Evolutionary conservation across 2,888 invertebrate genomes (phyloP).

Genomic region (Thymelicus sylvestris): DNA sequence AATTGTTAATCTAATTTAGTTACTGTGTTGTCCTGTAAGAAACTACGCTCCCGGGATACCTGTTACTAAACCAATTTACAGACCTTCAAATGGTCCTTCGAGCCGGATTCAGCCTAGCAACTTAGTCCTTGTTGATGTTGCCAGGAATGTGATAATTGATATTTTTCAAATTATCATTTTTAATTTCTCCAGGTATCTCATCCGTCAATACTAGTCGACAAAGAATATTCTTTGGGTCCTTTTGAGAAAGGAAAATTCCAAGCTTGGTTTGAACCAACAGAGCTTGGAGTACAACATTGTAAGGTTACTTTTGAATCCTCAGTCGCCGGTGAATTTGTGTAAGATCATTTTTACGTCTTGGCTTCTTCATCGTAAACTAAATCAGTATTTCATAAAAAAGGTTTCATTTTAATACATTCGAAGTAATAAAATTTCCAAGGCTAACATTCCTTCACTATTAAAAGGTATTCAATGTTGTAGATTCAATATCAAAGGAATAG

Average conservation of each 20-base stretch:
- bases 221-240: slow-evolving; percentile 58
- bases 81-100: too few relatives aligned
- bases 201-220: slow-evolving; percentile 63
- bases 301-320: slow-evolving; percentile 65
- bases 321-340: slow-evolving; percentile 75
- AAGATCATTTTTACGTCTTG: slow-evolving; percentile 49
- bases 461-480: slow-evolving; percentile 47
- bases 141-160: too few relatives aligned
- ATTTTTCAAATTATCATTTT: too few relatives aligned
- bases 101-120: too few relatives aligned
- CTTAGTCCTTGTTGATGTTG: neutral
- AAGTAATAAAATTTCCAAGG: too few relatives aligned
- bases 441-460: too few relatives aligned
- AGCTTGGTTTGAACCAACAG: slow-evolving; percentile 71
- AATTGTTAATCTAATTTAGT: too few relatives aligned
- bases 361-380: neutral
- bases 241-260: slow-evolving; percentile 73
- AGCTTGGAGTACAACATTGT: slow-evolving; percentile 64
- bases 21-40: too few relatives aligned
- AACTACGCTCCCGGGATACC: too few relatives aligned
- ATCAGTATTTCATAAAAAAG: too few relatives aligned
- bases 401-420: too few relatives aligned
- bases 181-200: slow-evolving; percentile 60
- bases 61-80: too few relatives aligned
- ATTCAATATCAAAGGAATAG: slow-evolving; percentile 69